Evolutionary conservation across 2,113 vertebrate genomes (phyloP).

Genomic region (Gila orcuttii): DNA sequence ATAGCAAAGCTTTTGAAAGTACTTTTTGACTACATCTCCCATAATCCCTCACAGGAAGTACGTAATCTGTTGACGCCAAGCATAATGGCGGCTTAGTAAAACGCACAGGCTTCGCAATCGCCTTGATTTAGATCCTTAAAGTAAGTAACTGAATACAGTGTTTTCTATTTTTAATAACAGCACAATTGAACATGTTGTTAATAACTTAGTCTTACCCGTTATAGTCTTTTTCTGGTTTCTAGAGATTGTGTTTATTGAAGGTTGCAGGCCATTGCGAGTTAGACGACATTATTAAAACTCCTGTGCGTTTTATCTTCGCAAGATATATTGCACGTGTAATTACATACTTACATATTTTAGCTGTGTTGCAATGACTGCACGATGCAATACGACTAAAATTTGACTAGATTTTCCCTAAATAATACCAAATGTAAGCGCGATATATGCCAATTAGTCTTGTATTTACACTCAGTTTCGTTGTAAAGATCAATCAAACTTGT

Average conservation of each 20-base stretch:
- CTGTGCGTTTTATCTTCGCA: neutral
- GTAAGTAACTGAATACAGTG: neutral
- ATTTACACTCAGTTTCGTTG: neutral
- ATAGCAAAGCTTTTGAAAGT: too few relatives aligned
- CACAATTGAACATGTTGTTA: too few relatives aligned
- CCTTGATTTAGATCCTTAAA: constrained; percentile 26
- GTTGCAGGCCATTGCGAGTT: neutral
- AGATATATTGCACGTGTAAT: neutral
- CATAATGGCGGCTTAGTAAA: constrained; percentile 71
- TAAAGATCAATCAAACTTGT: neutral
- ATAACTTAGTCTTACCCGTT: neutral
- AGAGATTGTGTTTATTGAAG: neutral
- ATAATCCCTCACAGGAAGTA: constrained; percentile 37
- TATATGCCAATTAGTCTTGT: neutral
- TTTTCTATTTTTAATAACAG: neutral
- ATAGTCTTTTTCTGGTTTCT: neutral
- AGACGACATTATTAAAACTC: neutral
- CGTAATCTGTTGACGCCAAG: constrained; percentile 17
- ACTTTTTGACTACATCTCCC: constrained; percentile 67
- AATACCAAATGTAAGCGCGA: neutral
- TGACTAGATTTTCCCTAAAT: neutral
- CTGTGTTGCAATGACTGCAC: neutral
- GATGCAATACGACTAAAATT: neutral
- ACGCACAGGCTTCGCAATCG: constrained; percentile 59
- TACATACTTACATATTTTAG: neutral